Evolutionary conservation across 1,140 invertebrate genomes (phyloP), one percentile per base, ranked within the genome.

Genomic region (Macrosteles quadrilineatus): DNA sequence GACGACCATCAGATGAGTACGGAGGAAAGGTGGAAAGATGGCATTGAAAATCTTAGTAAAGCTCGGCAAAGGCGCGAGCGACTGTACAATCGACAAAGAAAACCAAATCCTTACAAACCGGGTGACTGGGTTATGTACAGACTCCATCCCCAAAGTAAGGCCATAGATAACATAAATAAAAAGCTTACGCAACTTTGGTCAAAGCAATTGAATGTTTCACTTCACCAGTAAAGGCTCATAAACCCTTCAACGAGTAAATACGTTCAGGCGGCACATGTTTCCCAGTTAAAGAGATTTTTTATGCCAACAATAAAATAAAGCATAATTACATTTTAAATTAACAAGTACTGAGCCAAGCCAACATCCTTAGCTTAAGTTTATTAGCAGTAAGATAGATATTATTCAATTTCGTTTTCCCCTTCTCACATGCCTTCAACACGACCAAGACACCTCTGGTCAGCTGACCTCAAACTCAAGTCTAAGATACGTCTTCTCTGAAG

Each of bases 51-150:
- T 27, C 21, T 59, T 3, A 29, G 2, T 6, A 59, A 59, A n/a
- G 55, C 55, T 6, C 19, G 14, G 14, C 4, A 23, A 23, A 53
- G 9, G 19, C 9, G 6, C 6, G 47, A 17, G 14, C 14, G 47
- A 6, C 6, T 19, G 27, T 59, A 59, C 21, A 59, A 25, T 29
- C 3, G 27, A 59, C 4, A n/a, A 2, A 29, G 55, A 12, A 11
- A 27, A 59, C 55, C 55, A 29, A 59, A 59, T 29, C 55, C 55
- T 23, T 59, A 6, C 25, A 59, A 59, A 59, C 23, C 29, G 19
- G 55, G 21, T 4, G 55, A 59, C 27, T 59, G 29, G 55, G 55
- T 59, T 25, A 59, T 59, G 55, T 59, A 6, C 25, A 27, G 55
- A 29, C 2, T n/a, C 4, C 55, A 59, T 23, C 55, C 9, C 55